phyloP scores from a whole-genome alignment of 2,797 vertebrate species.

The Smutsia gigantea region DNA sequence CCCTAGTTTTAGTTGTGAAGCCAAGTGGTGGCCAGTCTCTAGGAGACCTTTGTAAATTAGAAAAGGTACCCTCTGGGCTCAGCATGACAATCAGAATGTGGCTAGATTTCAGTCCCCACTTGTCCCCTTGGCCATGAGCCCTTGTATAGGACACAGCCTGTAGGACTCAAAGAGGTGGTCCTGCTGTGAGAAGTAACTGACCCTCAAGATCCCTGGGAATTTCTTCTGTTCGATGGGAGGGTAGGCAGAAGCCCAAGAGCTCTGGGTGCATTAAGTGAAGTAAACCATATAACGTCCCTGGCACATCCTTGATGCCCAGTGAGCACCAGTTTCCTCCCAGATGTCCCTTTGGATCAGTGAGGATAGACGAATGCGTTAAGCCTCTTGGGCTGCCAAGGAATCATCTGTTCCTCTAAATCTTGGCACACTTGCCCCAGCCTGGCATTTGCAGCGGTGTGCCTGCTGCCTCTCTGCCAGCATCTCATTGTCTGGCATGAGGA shows the following conservation, averaged over 20 bases:
- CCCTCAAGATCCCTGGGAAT: background rate
- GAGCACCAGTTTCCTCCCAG: background rate
- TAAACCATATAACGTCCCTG: background rate
- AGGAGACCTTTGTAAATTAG: background rate
- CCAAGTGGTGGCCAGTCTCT: background rate
- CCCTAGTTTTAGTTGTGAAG: background rate
- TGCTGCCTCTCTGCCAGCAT: background rate
- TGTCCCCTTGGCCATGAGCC: background rate
- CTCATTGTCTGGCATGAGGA: background rate
- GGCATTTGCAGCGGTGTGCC: conserved; percentile 1
- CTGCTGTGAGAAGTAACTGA: background rate
- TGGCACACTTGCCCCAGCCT: background rate
- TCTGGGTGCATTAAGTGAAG: background rate
- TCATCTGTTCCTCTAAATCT: conserved; percentile 57
- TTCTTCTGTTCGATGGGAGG: background rate
- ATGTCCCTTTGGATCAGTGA: background rate
- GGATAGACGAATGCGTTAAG: background rate
- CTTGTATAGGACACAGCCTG: background rate
- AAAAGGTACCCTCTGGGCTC: background rate
- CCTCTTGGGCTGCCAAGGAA: conserved; percentile 2
- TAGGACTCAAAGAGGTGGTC: background rate
- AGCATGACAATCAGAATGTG: background rate
- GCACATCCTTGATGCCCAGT: background rate
- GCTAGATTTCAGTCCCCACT: background rate
- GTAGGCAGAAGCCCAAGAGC: background rate